Evolutionary conservation across 2,888 invertebrate species (phyloP), one percentile per base, ranked within the genome.

Genomic region (Drosophila ustulata): DNA sequence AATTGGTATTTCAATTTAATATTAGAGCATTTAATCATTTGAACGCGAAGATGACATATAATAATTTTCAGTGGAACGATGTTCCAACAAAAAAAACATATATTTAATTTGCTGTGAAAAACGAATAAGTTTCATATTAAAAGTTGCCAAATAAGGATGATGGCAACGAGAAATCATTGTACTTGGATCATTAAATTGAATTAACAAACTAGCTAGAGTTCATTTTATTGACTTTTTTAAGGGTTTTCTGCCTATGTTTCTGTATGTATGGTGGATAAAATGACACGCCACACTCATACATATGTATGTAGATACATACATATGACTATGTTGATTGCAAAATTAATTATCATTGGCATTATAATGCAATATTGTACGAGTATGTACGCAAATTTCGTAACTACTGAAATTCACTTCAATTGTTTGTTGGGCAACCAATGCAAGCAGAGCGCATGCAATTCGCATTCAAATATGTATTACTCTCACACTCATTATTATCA

Each of bases 341-440:
- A 75, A 71, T 71, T 66, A 71, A 76, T 76, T 79, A 75, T 53
- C 61, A 69, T 79, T 66, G 85, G 57, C 72, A 69, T 71, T 75
- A 83, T 83, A 81, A 87, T 87, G 67, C 26, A 9, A 39, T 61
- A 28, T 26, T 28, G 52, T 71, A 80, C 82, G 82, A 82, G 71
- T 71, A 34, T 34, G 9, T 11, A 11, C 4, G 34, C 11, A 11
- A 9, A 80, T 80, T 77, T 64, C 62, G 69, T 53, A 80, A 78
- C 37, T 45, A 37, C 45, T 39, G 45, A 78, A 78, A 70, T 76
- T 61, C 68, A 62, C 83, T 63, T 47, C 39, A 58, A 78, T 80
- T 77, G 74, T 77, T 86, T 86, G 83, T 81, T 41, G 61, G 28
- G 53, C 43, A 58, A 52, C 52, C 62, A 78, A 70, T 74, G 71